A percentile compares a stretch with the other conserved stretches of the same genome.
Conservation (phyloP, 2,797 vertebrate species). For the Amniataba percoides region DNA sequence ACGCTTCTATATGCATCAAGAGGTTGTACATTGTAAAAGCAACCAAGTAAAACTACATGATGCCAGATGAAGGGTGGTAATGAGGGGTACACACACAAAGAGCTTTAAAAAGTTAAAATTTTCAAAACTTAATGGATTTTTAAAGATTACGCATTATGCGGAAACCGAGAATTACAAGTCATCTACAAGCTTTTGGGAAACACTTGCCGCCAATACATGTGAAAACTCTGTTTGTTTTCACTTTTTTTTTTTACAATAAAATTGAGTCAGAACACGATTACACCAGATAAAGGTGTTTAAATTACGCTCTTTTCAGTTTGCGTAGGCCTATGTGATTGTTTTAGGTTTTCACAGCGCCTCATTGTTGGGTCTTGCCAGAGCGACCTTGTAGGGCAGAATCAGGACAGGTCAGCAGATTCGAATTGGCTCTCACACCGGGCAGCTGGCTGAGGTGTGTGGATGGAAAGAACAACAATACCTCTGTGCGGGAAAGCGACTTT, state of each 20-base stretch:
- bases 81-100: not conserved
- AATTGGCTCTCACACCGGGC: slow-evolving; percentile 32
- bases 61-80: too few relatives aligned
- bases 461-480: slow-evolving; percentile 60
- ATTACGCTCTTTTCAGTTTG: not conserved
- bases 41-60: too few relatives aligned
- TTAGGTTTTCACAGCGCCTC: slow-evolving; percentile 41
- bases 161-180: not conserved
- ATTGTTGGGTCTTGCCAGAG: slow-evolving; percentile 41
- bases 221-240: slow-evolving; percentile 2
- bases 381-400: slow-evolving; percentile 31
- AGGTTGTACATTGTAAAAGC: too few relatives aligned
- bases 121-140: not conserved
- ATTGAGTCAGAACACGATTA: slow-evolving; percentile 8
- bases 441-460: slow-evolving; percentile 45
- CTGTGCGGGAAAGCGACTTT: slow-evolving; percentile 35
- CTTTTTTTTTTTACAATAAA: slow-evolving; percentile 10
- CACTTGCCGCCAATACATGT: not conserved
- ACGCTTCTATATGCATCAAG: too few relatives aligned
- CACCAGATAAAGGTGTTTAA: slow-evolving; percentile 19
- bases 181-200: slow-evolving; percentile 2
- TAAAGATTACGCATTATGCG: not conserved
- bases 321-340: slow-evolving; percentile 25
- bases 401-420: slow-evolving; percentile 57
- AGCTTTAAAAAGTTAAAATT: not conserved